phyloP scores from a whole-genome alignment of 1,140 invertebrate species.

The Rhizoglyphus robini region DNA sequence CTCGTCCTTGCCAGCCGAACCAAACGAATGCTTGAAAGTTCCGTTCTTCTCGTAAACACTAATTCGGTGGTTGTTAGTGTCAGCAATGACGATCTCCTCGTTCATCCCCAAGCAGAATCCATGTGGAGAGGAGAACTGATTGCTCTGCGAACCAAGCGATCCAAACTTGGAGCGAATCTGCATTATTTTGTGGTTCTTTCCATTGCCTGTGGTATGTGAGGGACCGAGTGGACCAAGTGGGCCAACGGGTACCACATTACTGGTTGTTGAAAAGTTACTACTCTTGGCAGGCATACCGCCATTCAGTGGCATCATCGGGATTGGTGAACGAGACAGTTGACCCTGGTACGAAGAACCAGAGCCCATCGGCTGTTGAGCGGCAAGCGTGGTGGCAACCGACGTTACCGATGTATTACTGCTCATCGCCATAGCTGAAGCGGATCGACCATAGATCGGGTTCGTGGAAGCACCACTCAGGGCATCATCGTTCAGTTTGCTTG shows the following conservation, averaged over 20 bases:
- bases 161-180: conserved; percentile 84
- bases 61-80: conserved; percentile 90
- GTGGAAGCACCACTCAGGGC: not conserved
- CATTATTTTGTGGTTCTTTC: conserved; percentile 43
- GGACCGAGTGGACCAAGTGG: not conserved
- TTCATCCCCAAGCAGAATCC: conserved; percentile 87
- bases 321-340: not conserved
- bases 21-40: conserved; percentile 66
- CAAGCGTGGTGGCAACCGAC: not conserved
- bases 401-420: not conserved
- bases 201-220: conserved; percentile 6
- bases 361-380: not conserved
- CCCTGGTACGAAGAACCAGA: not conserved
- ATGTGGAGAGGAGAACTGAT: conserved; percentile 90
- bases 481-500: not conserved
- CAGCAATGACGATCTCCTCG: conserved; percentile 79
- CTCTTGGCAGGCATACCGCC: too few species aligned
- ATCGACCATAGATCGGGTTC: conserved; percentile 5
- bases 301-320: too few species aligned
- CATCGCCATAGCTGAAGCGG: conserved; percentile 11
- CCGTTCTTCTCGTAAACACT: conserved; percentile 84
- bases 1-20: conserved; percentile 77
- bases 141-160: conserved; percentile 70
- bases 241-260: not conserved
- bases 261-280: not conserved